Evolutionary conservation across 2,888 invertebrate species (phyloP).

Genomic region (Watsonalla cultraria): DNA sequence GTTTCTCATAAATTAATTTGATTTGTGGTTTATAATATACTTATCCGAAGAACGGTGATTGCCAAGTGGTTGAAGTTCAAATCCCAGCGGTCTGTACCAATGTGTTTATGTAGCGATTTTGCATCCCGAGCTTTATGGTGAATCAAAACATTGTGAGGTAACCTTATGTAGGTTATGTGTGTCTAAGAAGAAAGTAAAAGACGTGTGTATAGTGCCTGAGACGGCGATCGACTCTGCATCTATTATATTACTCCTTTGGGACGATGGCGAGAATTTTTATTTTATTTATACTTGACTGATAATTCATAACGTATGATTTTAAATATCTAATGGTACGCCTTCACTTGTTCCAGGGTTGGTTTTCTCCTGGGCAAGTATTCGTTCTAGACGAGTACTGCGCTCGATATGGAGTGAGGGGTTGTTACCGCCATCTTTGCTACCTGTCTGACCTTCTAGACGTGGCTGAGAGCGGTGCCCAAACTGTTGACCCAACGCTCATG

Average conservation of each 20-base stretch:
- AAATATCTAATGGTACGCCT: background rate
- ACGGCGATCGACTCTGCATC: too few relatives aligned
- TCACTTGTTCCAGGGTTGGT: conserved; percentile 91
- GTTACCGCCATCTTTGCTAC: conserved; percentile 97
- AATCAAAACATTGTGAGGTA: too few relatives aligned
- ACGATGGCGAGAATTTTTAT: too few relatives aligned
- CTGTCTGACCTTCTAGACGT: conserved; percentile 96
- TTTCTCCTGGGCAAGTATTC: conserved; percentile 99
- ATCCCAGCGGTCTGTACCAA: too few relatives aligned
- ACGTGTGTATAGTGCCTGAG: too few relatives aligned
- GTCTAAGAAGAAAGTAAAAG: too few relatives aligned
- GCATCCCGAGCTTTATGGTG: too few relatives aligned
- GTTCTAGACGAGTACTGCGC: conserved; percentile 99
- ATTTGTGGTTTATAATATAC: background rate
- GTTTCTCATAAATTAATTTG: conserved; percentile 20
- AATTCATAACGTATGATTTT: too few relatives aligned
- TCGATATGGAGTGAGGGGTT: conserved; percentile 97
- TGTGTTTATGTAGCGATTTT: too few relatives aligned
- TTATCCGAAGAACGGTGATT: background rate
- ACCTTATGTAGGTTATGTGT: too few relatives aligned
- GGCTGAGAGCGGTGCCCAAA: conserved; percentile 92
- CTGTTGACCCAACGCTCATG: conserved; percentile 98
- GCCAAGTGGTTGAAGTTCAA: background rate
- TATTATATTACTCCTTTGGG: too few relatives aligned
- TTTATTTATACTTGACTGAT: too few relatives aligned